Evolutionary conservation across 2,113 vertebrate species (phyloP), one percentile per base, ranked within the genome.

Genomic region (Crotalus tigris): DNA sequence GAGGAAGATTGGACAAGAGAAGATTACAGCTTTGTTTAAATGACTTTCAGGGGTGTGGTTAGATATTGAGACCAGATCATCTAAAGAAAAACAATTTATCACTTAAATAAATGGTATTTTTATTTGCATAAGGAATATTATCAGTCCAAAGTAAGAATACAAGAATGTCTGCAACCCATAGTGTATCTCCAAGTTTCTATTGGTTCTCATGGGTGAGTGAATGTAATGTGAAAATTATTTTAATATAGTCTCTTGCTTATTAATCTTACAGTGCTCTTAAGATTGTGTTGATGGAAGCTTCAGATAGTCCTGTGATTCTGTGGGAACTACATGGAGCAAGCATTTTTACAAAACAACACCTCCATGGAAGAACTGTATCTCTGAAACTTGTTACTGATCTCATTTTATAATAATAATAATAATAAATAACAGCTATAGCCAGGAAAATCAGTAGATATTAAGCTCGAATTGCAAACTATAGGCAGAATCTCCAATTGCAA

Each of bases 1-100:
- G 15, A 81, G 53, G 0, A 29, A 0, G 0, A 5, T 0, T 3
- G 10, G 0, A 69, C 4, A 55, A 57, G 11, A 85, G 85, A 86
- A 87, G 29, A 85, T 49, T 33, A 24, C 13, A 46, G 19, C 15
- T 61, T 85, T 33, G 29, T 17, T 24, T 29, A 44, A 58, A 29
- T 26, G 61, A 8, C 1, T 33, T 33, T 9, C 19, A 3, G 87
- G 51, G 24, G 39, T 46, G 23, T 26, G 64, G 91, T 21, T 6
- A 53, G 17, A 44, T 58, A 81, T 54, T 54, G 81, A n/a, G 54
- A 44, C 6, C n/a, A 53, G 5, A 5, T 24, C 57, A 61, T 33
- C 7, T 55, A 24, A 15, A 33, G 85, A 53, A 46, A 12, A 55
- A 26, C 12, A 17, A 49, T 53, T 88, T 21, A 61, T 33, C 9